Evolutionary conservation across 2,888 invertebrate genomes (phyloP), one percentile per base, ranked within the genome.

Genomic region (Pyrochroa serraticornis): DNA sequence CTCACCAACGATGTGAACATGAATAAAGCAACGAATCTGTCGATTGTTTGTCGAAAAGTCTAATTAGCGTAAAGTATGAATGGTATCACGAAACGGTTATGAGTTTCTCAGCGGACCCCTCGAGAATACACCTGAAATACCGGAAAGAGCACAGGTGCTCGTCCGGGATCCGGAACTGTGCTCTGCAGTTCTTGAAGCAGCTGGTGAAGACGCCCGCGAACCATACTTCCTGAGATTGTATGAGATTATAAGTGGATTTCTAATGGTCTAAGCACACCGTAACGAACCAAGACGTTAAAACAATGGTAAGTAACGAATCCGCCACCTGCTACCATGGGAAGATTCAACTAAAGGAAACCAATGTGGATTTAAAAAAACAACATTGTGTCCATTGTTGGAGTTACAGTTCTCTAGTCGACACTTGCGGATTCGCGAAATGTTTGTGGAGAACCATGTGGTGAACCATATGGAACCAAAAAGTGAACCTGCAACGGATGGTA

Each of bases 171-270:
- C 76, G 75, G 76, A 75, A 75, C 75, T 75, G 71, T 75, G 76
- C 73, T 72, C 70, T 68, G 72, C 71, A 71, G 72, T 72, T 72
- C 70, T 69, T 63, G 63, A 55, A 63, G 68, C 72, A 70, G 72
- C 73, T 72, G 73, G 67, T 63, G 68, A 68, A 65, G 62, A 58
- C 70, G 69, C 65, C 71, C 71, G 68, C 71, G 67, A 66, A 75
- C 74, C 76, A 75, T 75, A 72, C 73, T 75, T 76, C 76, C 76
- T 76, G 68, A 72, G 75, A 76, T 76, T 75, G 74, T 73, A 68
- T 62, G 70, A 74, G 75, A 75, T 75, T 72, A 61, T 67, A 64
- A 65, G 66, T 66, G 60, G 65, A 69, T 69, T 68, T 67, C 58
- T 50, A 55, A 60, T 22, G 22, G 22, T 53, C 35, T 9, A 35